Evolutionary conservation across 2,113 vertebrate species (phyloP).

Genomic region (Lasiurus cinereus): DNA sequence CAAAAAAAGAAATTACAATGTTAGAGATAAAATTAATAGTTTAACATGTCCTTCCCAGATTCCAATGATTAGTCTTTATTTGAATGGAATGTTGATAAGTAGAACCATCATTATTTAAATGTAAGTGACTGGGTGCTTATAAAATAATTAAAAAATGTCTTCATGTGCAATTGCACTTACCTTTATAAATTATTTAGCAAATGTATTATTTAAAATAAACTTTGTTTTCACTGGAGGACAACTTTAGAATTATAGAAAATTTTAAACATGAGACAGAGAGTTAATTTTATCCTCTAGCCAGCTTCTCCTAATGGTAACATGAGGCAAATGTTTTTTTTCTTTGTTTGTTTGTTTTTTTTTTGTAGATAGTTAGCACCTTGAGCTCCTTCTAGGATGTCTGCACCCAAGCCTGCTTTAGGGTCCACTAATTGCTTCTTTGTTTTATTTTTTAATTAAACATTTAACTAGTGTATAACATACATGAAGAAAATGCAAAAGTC

Average conservation of each 20-base stretch:
- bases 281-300: background rate
- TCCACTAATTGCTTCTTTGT: background rate
- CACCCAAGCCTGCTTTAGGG: background rate
- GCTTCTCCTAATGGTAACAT: background rate
- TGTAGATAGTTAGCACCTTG: background rate
- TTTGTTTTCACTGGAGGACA: background rate
- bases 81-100: background rate
- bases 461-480: background rate
- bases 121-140: background rate
- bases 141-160: background rate
- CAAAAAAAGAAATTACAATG: background rate
- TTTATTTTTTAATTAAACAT: background rate
- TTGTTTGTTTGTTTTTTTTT: background rate
- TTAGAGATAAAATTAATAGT: constrained; percentile 31
- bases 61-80: background rate
- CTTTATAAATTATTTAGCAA: background rate
- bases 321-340: background rate
- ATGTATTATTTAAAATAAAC: background rate
- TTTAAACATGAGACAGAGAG: background rate
- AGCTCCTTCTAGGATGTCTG: background rate
- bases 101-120: constrained; percentile 19
- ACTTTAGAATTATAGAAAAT: constrained; percentile 27
- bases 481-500: background rate
- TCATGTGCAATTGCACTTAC: background rate
- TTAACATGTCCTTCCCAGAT: background rate